Conservation (phyloP, 1,140 invertebrate genomes). For the Drosophila funebris region DNA sequence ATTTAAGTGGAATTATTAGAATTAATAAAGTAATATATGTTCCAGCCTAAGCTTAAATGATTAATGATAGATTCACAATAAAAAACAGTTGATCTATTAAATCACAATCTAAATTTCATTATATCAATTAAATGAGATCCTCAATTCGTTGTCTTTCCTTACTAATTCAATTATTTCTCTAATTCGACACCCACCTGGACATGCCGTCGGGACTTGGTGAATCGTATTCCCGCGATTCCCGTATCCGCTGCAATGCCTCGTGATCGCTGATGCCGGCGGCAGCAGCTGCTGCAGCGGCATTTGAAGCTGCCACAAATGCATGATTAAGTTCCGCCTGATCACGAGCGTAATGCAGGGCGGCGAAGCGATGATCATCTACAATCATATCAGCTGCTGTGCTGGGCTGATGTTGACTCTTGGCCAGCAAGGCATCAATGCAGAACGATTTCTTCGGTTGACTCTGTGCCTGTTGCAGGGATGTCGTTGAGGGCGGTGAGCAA, state of each 20-base stretch:
- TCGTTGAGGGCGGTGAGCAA: conserved; percentile 34
- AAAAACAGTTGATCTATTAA: no score
- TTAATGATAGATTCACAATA: no score
- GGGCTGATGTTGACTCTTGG: conserved; percentile 67
- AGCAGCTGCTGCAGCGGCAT: conserved; percentile 64
- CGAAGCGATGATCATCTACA: conserved; percentile 71
- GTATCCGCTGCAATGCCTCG: conserved; percentile 75
- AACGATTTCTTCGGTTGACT: conserved; percentile 87
- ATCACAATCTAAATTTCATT: no score
- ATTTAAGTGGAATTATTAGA: no score
- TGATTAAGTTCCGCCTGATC: conserved; percentile 72
- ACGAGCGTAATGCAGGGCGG: conserved; percentile 69
- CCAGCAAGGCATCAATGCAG: conserved; percentile 88
- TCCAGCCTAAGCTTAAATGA: no score
- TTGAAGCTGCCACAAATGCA: conserved; percentile 69
- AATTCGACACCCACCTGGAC: conserved; percentile 68
- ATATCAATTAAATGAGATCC: no score
- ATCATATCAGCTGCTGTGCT: conserved; percentile 42
- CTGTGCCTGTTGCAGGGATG: conserved; percentile 52
- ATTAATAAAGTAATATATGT: no score
- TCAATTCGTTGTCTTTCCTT: no score
- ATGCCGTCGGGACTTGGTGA: conserved; percentile 83
- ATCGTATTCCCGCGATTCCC: conserved; percentile 78
- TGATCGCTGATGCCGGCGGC: conserved; percentile 76
- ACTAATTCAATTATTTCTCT: not conserved